phyloP scores from a whole-genome alignment of 2,113 vertebrate genomes.

The Corythaixoides concolor region DNA sequence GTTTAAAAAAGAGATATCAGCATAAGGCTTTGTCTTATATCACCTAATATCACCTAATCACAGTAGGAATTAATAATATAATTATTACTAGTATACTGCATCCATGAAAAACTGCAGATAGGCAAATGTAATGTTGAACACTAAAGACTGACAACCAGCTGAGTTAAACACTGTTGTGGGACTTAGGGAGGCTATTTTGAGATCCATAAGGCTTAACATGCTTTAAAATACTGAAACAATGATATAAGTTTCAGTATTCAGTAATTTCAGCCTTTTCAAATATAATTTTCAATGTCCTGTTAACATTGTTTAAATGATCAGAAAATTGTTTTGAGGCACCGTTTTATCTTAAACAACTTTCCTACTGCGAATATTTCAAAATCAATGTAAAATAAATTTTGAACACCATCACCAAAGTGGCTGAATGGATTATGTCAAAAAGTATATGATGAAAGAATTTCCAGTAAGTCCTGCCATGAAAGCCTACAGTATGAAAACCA shows the following conservation, averaged over 20 bases:
- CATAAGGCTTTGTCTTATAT: background rate
- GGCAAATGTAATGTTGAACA: background rate
- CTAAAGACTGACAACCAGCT: background rate
- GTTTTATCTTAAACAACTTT: background rate
- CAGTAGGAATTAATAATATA: background rate
- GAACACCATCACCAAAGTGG: background rate
- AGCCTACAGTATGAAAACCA: slow-evolving; percentile 56
- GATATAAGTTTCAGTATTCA: background rate
- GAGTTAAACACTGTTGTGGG: background rate
- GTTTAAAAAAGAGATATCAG: background rate
- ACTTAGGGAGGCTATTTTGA: background rate
- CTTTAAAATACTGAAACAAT: background rate
- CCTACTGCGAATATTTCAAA: background rate
- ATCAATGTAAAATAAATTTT: background rate
- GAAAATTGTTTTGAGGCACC: background rate
- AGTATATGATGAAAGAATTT: slow-evolving; percentile 71
- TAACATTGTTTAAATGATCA: background rate
- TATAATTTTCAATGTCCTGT: background rate
- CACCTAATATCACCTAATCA: background rate
- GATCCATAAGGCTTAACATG: background rate
- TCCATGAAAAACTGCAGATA: background rate
- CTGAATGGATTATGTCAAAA: slow-evolving; percentile 15
- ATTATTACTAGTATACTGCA: background rate
- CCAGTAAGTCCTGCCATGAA: slow-evolving; percentile 68
- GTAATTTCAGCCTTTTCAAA: background rate